Percentiles rank a stretch among this genome's conserved stretches.
Evolutionary conservation across 1,140 invertebrate species (phyloP).

Genomic region (Calycopis cecrops): DNA sequence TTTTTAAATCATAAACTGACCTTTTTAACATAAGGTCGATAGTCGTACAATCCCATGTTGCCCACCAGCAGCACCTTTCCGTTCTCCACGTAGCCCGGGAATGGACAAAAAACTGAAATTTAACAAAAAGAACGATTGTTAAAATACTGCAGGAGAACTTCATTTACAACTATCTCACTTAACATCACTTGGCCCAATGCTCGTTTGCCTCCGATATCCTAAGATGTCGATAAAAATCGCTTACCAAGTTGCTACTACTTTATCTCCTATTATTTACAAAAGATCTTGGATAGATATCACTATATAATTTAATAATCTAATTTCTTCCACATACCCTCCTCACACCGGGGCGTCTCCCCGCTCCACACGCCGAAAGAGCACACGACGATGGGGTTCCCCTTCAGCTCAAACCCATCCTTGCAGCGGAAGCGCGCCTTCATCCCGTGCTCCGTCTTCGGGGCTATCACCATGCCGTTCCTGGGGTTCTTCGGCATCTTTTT

Average conservation of each 20-base stretch:
- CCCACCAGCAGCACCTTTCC: conserved; percentile 96
- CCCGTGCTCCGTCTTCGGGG: conserved; percentile 95
- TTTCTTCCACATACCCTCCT: conserved; percentile 79
- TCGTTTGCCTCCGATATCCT: too few species aligned
- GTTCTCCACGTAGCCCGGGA: conserved; percentile 92
- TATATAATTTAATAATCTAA: neutral
- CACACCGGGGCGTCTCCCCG: conserved; percentile 87
- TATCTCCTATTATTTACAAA: too few species aligned
- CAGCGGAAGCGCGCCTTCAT: conserved; percentile 95
- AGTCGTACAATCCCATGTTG: conserved; percentile 98
- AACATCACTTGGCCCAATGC: too few species aligned
- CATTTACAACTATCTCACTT: too few species aligned
- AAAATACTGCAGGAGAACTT: too few species aligned
- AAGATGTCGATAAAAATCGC: too few species aligned
- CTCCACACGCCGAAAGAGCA: conserved; percentile 97
- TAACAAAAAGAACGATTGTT: too few species aligned
- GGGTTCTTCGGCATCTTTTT: conserved; percentile 91
- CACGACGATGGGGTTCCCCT: conserved; percentile 83
- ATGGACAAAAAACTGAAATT: conserved; percentile 91
- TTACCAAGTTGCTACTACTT: too few species aligned
- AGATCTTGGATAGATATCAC: too few species aligned
- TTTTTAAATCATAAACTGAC: too few species aligned
- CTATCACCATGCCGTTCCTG: conserved; percentile 95
- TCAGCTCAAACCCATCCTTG: conserved; percentile 90
- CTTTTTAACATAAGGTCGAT: conserved; percentile 95